Base-by-base conservation (phyloP, 2,797 vertebrate genomes). In the Sebastes goodei region DNA sequence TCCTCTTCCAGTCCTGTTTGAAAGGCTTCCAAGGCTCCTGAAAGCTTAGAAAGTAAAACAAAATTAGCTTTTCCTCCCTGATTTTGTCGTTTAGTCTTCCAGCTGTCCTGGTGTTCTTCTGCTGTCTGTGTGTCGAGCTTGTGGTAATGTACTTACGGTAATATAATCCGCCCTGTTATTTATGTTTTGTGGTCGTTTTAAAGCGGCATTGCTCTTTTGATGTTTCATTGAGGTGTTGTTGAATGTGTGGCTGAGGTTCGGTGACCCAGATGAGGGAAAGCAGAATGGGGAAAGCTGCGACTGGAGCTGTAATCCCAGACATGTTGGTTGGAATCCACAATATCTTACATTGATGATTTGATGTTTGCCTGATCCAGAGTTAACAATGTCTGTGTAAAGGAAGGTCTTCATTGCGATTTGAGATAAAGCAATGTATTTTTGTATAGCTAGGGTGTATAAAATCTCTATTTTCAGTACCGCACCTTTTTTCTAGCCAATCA, bases 381-480 rank as follows among this genome's bases (percentile, higher is more conserved):
- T 77, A 49, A 33, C 5, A n/a, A 64, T 59, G 72, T 84, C 77
- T 84, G 76, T 87, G 78, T 72, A 67, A 85, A 86, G 64, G 25
- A 84, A 83, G 59, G 49, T 80, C 67, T 86, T 81, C 14, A 29
- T 61, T 77, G 59, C 30, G 1, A 53, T 82, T 78, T 81, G 10
- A 87, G 86, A 90, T 89, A 92, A 94, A 93, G 72, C 67, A 21
- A 63, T 89, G 90, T 94, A 93, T 94, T 91, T 96, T 94, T 94
- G 76, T 94, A 92, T 73, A 86, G 81, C 25, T 80, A 73, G 74
- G 55, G 72, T 91, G 80, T 88, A 80, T 61, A 85, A 88, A 90
- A 84, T 82, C 30, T 88, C 59, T 88, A 81, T 87, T 88, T 90
- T 88, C 74, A 84, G 73, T 72, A 67, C 32, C 23, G 70, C 73